Percentiles rank a stretch among this genome's conserved stretches.
Evolutionary conservation across 2,113 vertebrate species (phyloP).

Genomic region (Embiotoca jacksoni): DNA sequence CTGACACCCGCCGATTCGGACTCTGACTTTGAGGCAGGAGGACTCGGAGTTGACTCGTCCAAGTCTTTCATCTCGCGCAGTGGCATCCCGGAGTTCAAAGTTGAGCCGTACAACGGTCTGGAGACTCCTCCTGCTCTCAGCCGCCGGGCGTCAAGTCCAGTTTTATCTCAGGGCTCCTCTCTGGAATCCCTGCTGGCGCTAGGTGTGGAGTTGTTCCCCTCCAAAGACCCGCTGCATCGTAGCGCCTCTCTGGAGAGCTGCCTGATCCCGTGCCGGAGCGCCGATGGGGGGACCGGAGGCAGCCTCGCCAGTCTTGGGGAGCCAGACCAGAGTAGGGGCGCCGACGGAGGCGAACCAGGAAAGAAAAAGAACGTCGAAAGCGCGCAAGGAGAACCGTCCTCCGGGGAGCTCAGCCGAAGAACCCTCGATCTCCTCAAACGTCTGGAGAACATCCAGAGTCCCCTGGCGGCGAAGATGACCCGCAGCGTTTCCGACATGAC

Average conservation of each 20-base stretch:
- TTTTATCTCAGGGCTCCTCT: slow-evolving; percentile 89
- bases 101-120: slow-evolving; percentile 41
- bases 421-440: slow-evolving; percentile 95
- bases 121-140: slow-evolving; percentile 22
- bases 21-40: slow-evolving; percentile 60
- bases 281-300: slow-evolving; percentile 83
- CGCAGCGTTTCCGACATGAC: slow-evolving; percentile 95
- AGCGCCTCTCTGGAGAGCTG: slow-evolving; percentile 94
- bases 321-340: slow-evolving; percentile 17
- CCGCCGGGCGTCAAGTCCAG: slow-evolving; percentile 18
- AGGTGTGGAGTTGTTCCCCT: slow-evolving; percentile 89
- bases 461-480: slow-evolving; percentile 91
- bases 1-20: slow-evolving; percentile 81
- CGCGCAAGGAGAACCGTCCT: slow-evolving; percentile 77
- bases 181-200: slow-evolving; percentile 91
- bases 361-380: not conserved
- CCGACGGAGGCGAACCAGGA: slow-evolving; percentile 34
- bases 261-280: slow-evolving; percentile 87
- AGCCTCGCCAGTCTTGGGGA: slow-evolving; percentile 85
- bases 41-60: slow-evolving; percentile 43
- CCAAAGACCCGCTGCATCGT: slow-evolving; percentile 89
- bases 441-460: slow-evolving; percentile 95
- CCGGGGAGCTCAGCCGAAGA: slow-evolving; percentile 94
- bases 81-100: slow-evolving; percentile 51
- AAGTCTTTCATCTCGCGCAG: slow-evolving; percentile 31